Base-by-base conservation (phyloP, 2,113 vertebrate species). In the Nycticebus coucang region DNA sequence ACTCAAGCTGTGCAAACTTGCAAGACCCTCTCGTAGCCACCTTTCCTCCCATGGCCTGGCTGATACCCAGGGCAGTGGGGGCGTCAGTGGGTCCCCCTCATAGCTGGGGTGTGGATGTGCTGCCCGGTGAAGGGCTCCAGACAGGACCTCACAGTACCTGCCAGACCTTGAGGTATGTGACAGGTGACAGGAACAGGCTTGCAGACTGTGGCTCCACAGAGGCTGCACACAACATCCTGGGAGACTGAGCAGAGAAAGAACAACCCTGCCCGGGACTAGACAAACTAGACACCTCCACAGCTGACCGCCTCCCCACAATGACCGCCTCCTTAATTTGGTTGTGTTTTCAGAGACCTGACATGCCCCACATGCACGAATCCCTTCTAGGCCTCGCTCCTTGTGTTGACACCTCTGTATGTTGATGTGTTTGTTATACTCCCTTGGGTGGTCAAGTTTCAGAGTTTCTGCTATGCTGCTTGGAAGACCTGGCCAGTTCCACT, bases 91-190 rank as follows among this genome's bases (percentile, higher is more conserved):
- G 74, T 4, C n/a, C 22, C 64, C 28, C 28, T 21, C 1, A 30
- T 2, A 11, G 5, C 28, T 3, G 22, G 33, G 50, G 19, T 2
- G 24, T 26, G 7, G 50, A 10, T 0, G 2, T 33, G 66, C 62
- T 60, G 60, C 35, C 19, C 0, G 35, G 59, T 5, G 24, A 19
- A n/a, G 75, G 60, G 0, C 7, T 6, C 14, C 17, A 22, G 62
- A 37, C 4, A n/a, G 17, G 53, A 13, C 10, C 5, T 55, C 6
- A 0, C 22, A 17, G 72, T 13, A 0, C 6, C 26, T n/a, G 35
- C 22, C 18, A 2, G 4, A 9, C 33, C 3, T 24, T 1, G 0
- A 30, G 50, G 45, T 0, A 2, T 4, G 0, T 22, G 64, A 1
- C 28, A 28, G 35, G 55, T 2, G n/a, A 22, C 2, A 41, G 22